Percentiles rank a stretch among this genome's conserved stretches.
These are phyloP conservation scores for Dryococelus australis DNA, from an alignment of 2,888 invertebrate genomes.

Conservation along the genomic window DNA sequence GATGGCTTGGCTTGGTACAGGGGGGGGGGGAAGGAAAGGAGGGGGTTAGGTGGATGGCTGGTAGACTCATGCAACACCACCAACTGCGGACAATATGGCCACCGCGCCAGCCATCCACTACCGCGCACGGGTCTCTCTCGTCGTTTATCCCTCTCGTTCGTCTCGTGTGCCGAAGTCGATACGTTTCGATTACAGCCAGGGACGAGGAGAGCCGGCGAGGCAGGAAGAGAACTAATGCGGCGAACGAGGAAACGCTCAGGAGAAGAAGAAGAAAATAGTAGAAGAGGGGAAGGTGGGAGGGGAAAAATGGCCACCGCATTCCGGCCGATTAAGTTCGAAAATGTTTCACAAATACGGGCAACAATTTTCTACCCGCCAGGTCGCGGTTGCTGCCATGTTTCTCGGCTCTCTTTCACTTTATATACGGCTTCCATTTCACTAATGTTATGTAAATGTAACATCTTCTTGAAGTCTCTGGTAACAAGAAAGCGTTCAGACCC, in stretches of 20 bases:
- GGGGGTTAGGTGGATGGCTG: neutral
- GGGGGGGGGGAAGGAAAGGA: neutral
- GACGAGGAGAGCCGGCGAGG: neutral
- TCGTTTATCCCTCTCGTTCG: neutral
- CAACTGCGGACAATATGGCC: neutral
- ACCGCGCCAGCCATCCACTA: neutral
- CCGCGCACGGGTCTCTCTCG: neutral
- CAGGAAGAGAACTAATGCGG: neutral
- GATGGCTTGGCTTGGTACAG: neutral
- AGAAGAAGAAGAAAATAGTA: neutral
- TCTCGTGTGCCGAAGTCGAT: neutral
- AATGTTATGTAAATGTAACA: neutral
- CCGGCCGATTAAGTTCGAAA: conserved; percentile 3
- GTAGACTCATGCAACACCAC: neutral
- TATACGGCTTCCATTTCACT: neutral
- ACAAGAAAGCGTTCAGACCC: too few relatives aligned
- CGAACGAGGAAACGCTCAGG: neutral
- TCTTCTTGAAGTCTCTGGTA: neutral
- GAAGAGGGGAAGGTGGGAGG: neutral
- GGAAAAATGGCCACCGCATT: neutral
- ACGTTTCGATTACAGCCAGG: neutral
- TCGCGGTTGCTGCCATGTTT: neutral
- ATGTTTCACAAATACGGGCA: neutral
- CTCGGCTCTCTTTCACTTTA: neutral
- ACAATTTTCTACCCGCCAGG: neutral